phyloP scores from a whole-genome alignment of 2,888 invertebrate species.

The Diadegma fenestrale region DNA sequence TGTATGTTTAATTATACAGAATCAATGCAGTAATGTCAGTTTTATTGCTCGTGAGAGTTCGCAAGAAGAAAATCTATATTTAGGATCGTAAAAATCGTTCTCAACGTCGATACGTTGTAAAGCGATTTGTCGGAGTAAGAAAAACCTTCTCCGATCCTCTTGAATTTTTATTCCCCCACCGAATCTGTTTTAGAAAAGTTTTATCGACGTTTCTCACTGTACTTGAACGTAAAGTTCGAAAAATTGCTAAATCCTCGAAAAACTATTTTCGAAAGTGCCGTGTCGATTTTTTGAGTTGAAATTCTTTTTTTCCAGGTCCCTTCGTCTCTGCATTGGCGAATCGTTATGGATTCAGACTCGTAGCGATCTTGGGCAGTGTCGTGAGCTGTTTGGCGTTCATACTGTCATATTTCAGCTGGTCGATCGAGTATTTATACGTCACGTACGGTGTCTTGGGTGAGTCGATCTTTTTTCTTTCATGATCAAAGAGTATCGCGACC shows the following conservation, averaged over 20 bases:
- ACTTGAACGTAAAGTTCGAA: background rate
- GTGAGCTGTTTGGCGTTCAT: conserved; percentile 90
- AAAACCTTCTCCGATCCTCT: background rate
- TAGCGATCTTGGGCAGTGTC: conserved; percentile 93
- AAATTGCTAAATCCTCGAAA: background rate
- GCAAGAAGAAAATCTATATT: background rate
- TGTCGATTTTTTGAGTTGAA: background rate
- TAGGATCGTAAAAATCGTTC: background rate
- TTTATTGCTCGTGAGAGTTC: background rate
- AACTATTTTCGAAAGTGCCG: background rate
- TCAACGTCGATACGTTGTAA: background rate
- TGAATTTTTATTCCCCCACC: background rate
- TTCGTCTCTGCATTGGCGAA: conserved; percentile 97
- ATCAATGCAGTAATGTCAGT: background rate
- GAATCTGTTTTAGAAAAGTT: background rate
- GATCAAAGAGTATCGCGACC: conserved; percentile 14
- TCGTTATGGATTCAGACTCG: conserved; percentile 95
- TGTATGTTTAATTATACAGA: background rate
- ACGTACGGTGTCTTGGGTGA: conserved; percentile 93
- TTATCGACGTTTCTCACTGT: background rate
- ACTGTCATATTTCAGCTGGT: conserved; percentile 90
- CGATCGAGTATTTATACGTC: conserved; percentile 91
- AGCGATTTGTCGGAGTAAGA: background rate
- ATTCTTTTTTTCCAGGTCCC: conserved; percentile 88
- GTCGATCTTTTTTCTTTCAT: conserved; percentile 42